Percentiles rank a stretch among this genome's conserved stretches.
Conservation (phyloP, 2,888 invertebrate genomes). For the Sesamia inferens region DNA sequence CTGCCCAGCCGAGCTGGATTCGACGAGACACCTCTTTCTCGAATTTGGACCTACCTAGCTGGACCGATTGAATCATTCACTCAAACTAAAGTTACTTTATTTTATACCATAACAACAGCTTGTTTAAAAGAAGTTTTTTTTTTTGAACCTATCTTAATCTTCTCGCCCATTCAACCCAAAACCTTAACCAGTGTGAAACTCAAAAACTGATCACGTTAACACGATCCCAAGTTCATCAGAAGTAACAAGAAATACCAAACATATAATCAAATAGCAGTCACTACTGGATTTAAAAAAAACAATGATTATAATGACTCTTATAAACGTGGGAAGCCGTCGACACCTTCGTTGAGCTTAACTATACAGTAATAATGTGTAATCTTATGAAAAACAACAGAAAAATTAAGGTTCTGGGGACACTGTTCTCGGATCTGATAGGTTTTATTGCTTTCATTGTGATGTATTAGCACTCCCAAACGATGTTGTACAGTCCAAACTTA, state of each 20-base stretch:
- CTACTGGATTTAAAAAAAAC: constrained; percentile 46
- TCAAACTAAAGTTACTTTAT: not conserved
- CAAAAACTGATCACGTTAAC: constrained; percentile 12
- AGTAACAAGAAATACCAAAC: constrained; percentile 19
- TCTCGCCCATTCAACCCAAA: not conserved
- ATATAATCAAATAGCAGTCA: constrained; percentile 48
- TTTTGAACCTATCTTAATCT: not conserved
- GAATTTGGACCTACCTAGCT: no score
- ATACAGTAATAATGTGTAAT: constrained; percentile 55
- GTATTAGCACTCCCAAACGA: no score
- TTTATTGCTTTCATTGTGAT: not conserved
- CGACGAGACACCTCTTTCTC: no score
- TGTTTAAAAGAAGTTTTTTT: not conserved
- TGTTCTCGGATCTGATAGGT: not conserved
- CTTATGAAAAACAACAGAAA: constrained; percentile 29
- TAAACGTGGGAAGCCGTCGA: constrained; percentile 56
- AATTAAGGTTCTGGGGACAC: constrained; percentile 10
- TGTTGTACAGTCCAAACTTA: no score
- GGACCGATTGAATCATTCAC: no score
- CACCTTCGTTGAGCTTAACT: constrained; percentile 44
- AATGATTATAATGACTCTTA: constrained; percentile 47
- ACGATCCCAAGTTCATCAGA: not conserved
- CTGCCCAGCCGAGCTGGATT: no score
- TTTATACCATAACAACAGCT: not conserved
- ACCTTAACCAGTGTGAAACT: constrained; percentile 2